Evolutionary conservation across 2,113 vertebrate genomes (phyloP).

Genomic region (Oxygymnocypris stewartii): DNA sequence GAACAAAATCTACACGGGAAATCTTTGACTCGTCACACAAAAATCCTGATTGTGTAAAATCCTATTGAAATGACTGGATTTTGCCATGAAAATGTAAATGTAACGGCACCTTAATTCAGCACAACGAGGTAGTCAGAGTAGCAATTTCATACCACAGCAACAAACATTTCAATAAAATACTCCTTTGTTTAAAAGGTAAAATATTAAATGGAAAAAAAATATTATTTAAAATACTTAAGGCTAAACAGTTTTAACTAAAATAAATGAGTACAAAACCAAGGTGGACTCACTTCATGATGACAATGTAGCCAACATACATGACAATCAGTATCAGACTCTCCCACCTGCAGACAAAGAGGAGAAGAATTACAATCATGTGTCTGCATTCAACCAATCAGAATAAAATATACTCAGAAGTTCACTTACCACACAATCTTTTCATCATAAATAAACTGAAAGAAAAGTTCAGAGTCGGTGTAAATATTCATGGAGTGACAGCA

Average conservation of each 20-base stretch:
- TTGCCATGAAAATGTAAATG: neutral
- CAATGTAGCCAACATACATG: constrained; percentile 85
- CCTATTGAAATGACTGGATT: neutral
- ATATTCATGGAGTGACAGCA: constrained; percentile 15
- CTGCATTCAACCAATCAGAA: neutral
- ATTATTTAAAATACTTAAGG: neutral
- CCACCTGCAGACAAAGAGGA: constrained; percentile 80
- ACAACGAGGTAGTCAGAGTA: neutral
- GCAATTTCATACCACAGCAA: neutral
- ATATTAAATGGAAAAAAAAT: neutral
- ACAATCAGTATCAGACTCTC: constrained; percentile 86
- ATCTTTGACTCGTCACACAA: neutral
- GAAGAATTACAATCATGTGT: neutral
- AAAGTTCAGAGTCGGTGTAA: constrained; percentile 2
- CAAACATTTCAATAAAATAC: too few species aligned
- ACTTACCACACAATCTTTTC: constrained; percentile 88
- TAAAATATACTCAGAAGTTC: neutral
- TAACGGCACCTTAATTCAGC: neutral
- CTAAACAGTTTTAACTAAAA: neutral
- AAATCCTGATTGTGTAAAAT: neutral
- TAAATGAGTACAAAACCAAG: neutral
- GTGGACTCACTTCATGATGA: constrained; percentile 88
- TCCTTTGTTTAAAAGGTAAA: neutral
- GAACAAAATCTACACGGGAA: neutral
- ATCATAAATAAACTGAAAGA: constrained; percentile 86